Evolutionary conservation across 2,113 vertebrate species (phyloP).

Genomic region (Vulpes ferrilata): DNA sequence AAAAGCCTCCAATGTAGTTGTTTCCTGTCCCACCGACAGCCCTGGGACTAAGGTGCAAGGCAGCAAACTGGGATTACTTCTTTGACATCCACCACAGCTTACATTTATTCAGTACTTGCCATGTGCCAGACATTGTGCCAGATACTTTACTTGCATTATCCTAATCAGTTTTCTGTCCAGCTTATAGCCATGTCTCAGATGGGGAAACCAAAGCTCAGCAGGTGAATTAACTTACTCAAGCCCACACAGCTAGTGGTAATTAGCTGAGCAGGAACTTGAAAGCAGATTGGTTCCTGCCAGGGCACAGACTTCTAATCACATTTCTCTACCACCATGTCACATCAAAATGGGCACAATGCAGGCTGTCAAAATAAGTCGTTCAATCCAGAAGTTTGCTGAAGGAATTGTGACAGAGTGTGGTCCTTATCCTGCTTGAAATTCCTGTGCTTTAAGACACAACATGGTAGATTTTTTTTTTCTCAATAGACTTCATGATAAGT

Average conservation of each 20-base stretch:
- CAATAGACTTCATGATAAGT: slow-evolving; percentile 42
- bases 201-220: background rate
- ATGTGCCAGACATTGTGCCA: background rate
- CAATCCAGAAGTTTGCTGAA: slow-evolving; percentile 12
- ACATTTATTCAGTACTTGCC: background rate
- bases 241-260: background rate
- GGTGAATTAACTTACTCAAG: background rate
- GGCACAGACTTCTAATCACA: background rate
- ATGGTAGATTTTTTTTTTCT: background rate
- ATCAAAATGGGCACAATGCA: background rate
- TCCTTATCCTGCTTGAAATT: background rate
- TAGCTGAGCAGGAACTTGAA: background rate
- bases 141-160: background rate
- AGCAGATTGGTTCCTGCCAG: background rate
- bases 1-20: background rate
- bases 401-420: background rate
- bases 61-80: background rate
- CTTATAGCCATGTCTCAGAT: background rate
- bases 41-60: background rate
- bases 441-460: slow-evolving; percentile 24
- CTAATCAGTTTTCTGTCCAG: background rate
- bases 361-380: background rate
- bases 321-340: background rate
- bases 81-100: background rate
- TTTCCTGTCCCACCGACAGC: background rate